Evolutionary conservation across 2,888 invertebrate species (phyloP).

Genomic region (Scelioninae gen. 1): DNA sequence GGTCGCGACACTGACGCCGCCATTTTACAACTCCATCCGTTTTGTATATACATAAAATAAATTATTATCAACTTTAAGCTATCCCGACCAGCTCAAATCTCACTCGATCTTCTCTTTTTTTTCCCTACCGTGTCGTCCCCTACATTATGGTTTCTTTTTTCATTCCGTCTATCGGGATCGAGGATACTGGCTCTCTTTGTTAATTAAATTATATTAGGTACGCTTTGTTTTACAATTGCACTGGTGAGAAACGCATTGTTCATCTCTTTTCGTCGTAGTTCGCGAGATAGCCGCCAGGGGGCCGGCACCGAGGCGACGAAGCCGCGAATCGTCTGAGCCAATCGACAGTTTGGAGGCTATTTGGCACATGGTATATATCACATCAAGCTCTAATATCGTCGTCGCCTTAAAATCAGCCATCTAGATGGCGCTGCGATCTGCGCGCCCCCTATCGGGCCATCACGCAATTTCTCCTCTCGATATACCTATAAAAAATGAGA

Average conservation of each 20-base stretch:
- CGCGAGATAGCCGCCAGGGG: no score
- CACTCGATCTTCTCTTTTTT: conserved; percentile 70
- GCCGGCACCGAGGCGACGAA: no score
- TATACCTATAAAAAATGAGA: conserved; percentile 51
- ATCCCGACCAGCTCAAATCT: no score
- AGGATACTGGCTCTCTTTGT: conserved; percentile 84
- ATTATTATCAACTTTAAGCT: conserved; percentile 84
- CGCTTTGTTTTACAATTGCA: conserved; percentile 83
- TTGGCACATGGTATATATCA: conserved; percentile 84
- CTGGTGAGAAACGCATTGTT: conserved; percentile 83
- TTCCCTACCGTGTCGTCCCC: no score
- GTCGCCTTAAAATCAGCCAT: no score
- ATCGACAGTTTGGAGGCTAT: conserved; percentile 76
- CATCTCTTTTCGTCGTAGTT: no score
- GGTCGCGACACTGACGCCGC: conserved; percentile 73
- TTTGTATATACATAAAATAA: conserved; percentile 84
- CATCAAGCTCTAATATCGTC: conserved; percentile 70
- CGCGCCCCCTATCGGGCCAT: conserved; percentile 25
- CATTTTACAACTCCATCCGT: conserved; percentile 80
- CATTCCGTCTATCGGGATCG: conserved; percentile 66
- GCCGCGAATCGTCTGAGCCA: no score
- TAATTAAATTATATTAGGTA: conserved; percentile 84
- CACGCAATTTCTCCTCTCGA: conserved; percentile 25
- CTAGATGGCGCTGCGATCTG: no score
- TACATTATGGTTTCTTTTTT: no score